Conservation (phyloP, 1,140 invertebrate species). For the Paralvinella palmiformis region DNA sequence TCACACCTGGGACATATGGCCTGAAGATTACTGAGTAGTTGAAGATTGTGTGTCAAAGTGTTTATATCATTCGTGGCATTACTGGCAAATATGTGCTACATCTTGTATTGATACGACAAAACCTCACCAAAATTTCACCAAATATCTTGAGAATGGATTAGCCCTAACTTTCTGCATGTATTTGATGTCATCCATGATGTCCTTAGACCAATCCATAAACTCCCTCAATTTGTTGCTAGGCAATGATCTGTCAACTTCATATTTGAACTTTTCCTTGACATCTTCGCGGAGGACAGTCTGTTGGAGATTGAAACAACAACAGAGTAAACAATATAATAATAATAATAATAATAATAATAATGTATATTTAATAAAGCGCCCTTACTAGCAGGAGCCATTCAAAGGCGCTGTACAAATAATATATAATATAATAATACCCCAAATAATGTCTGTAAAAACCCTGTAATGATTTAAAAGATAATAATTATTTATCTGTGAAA, state of each 20-base stretch:
- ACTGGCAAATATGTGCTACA: neutral
- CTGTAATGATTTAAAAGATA: too few species aligned
- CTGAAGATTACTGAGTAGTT: neutral
- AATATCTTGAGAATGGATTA: conserved; percentile 13
- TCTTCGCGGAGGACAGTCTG: conserved; percentile 46
- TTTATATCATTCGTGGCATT: too few species aligned
- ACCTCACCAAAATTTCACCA: conserved; percentile 19
- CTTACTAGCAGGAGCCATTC: too few species aligned
- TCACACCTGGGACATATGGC: neutral
- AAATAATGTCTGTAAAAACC: too few species aligned
- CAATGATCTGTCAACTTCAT: conserved; percentile 43
- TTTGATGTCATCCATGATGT: conserved; percentile 46
- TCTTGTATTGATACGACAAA: neutral
- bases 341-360: too few species aligned
- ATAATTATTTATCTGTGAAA: too few species aligned
- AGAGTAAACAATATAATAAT: too few species aligned
- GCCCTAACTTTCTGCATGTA: conserved; percentile 35
- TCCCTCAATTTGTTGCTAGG: conserved; percentile 46
- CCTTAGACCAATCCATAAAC: conserved; percentile 46
- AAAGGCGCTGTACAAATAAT: too few species aligned
- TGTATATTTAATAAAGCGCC: too few species aligned
- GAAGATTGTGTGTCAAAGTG: neutral
- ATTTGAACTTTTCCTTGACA: conserved; percentile 48
- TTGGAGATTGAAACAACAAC: neutral
- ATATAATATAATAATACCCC: too few species aligned